Evolutionary conservation across 1,140 invertebrate genomes (phyloP), one percentile per base, ranked within the genome.

Genomic region (Vanessa tameamea): DNA sequence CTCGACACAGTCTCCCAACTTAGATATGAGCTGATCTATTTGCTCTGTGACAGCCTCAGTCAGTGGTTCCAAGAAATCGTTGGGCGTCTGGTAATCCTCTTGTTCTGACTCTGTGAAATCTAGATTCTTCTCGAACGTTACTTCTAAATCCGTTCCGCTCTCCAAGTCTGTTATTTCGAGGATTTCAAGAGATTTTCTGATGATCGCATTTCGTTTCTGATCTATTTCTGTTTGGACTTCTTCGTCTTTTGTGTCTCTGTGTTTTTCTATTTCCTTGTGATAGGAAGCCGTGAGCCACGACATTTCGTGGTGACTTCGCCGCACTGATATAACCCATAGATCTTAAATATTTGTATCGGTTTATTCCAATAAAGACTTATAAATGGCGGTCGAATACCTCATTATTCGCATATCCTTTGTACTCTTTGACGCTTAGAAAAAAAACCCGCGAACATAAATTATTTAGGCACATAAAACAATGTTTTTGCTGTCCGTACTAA

Each of bases 1-100:
- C 8, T 79, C 81, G 12, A 74, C 83, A 65, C 83, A 87, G 37
- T 88, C 86, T 26, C 82, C 84, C 20, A 92, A 69, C 63, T 89
- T 91, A 0, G 86, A 81, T 50, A 92, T 92, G 61, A 93, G 73
- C 57, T 89, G 82, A 66, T 92, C 91, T 8, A 93, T 93, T 63
- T 92, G 91, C 75, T 93, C 88, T 12, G 79, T 82, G 26, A 93
- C 87, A 9, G 85, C 87, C 64, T 90, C 88, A 47, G 84, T 91
- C 73, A 92, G 70, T 6, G 88, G 87, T 43, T 91, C 90, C 37
- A 91, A 23, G 68, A 89, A 87, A n/a, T 82, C 90, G 50, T 80
- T 91, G 9, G 87, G 87, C 26, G 86, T 90, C 53, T 82, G 77
- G 57, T 82, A 90, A 66, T 86, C 82, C 47, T 90, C 88, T 47